Percentiles rank a stretch among this genome's conserved stretches.
These are phyloP conservation scores for Anastrepha ludens DNA, from an alignment of 1,140 invertebrate genomes.

Conservation along the genomic window DNA sequence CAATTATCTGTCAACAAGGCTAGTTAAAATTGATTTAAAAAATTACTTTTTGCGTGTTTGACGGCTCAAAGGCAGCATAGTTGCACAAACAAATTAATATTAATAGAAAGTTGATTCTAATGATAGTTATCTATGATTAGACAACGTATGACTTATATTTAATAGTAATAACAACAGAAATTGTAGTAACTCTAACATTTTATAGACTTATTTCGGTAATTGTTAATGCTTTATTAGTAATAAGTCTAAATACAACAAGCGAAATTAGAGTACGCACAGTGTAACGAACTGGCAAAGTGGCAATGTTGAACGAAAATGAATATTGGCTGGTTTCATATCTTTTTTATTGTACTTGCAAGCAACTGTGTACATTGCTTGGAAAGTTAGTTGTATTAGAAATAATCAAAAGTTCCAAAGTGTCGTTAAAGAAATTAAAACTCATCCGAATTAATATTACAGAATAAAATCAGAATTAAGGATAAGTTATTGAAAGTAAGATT, in stretches of 20 bases:
- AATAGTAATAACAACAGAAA: neutral
- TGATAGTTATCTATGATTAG: neutral
- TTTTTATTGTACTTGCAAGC: too few species aligned
- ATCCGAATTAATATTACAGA: too few species aligned
- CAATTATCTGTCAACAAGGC: slow-evolving; percentile 24
- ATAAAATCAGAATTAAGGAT: too few species aligned
- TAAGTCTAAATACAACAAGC: neutral
- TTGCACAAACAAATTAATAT: neutral
- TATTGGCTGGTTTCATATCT: too few species aligned
- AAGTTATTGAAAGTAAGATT: too few species aligned
- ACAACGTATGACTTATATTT: slow-evolving; percentile 20
- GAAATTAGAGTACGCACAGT: neutral
- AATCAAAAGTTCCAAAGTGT: too few species aligned
- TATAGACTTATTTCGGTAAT: slow-evolving; percentile 47
- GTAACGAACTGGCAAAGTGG: neutral
- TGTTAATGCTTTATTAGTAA: slow-evolving; percentile 50
- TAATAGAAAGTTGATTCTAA: neutral
- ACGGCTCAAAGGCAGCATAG: slow-evolving; percentile 21
- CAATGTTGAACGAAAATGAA: too few species aligned
- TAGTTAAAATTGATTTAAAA: slow-evolving; percentile 32
- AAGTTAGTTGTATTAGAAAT: too few species aligned
- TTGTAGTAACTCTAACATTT: slow-evolving; percentile 33
- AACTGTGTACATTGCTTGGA: too few species aligned
- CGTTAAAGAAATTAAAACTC: too few species aligned
- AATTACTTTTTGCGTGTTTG: neutral